Percentiles rank a stretch among this genome's conserved stretches.
Evolutionary conservation across 1,140 invertebrate species (phyloP).

Genomic region (Lepidurus arcticus): DNA sequence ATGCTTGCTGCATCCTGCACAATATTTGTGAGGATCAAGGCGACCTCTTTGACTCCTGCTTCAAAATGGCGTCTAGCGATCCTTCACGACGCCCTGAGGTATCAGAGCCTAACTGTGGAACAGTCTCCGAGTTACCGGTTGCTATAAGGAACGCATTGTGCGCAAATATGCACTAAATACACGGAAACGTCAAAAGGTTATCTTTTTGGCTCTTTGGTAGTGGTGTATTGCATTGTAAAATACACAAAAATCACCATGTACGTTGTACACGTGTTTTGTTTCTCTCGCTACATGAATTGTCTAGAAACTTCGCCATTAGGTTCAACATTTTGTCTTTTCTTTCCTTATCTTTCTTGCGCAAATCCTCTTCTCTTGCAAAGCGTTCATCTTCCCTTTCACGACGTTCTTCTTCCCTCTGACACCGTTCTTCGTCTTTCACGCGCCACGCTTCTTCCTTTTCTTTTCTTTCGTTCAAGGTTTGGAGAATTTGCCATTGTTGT

Average conservation of each 20-base stretch:
- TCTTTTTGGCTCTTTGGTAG: background rate
- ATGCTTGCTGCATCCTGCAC: conserved; percentile 34
- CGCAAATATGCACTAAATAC: background rate
- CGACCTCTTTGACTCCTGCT: background rate
- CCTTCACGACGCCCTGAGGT: conserved; percentile 2
- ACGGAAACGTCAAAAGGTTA: background rate
- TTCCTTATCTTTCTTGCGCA: background rate
- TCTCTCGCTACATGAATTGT: conserved; percentile 5
- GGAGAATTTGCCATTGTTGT: background rate
- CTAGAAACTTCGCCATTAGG: background rate
- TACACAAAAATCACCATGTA: background rate
- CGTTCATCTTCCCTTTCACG: background rate
- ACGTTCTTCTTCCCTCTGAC: conserved; percentile 4
- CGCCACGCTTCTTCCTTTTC: background rate
- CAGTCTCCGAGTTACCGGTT: background rate
- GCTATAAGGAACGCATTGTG: background rate
- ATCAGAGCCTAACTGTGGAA: background rate
- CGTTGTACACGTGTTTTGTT: background rate
- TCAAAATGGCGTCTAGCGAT: background rate
- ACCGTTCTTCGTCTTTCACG: background rate
- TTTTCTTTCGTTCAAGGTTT: background rate
- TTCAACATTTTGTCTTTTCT: background rate
- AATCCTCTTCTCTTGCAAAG: background rate
- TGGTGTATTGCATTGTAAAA: background rate
- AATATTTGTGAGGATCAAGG: no score